Conservation (phyloP, 2,888 invertebrate genomes). For the Limenitis camilla region DNA sequence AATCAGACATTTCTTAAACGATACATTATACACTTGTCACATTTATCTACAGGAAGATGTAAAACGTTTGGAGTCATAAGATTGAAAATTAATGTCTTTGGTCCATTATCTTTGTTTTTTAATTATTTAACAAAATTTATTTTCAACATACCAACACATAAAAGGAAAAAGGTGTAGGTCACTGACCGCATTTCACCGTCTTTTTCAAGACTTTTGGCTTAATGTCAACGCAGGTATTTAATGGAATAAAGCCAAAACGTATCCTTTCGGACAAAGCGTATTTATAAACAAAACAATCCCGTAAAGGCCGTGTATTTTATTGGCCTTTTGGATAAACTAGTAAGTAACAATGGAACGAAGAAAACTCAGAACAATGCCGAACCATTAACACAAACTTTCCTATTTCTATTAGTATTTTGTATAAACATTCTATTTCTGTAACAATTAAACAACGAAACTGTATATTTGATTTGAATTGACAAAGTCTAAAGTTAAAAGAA, state of each 20-base stretch:
- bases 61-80: neutral
- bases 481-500: no score
- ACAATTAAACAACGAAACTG: no score
- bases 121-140: conserved; percentile 1
- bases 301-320: no score
- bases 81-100: neutral
- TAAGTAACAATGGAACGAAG: no score
- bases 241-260: conserved; percentile 25
- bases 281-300: neutral
- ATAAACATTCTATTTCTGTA: no score
- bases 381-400: no score
- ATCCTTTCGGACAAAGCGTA: conserved; percentile 18
- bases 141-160: neutral
- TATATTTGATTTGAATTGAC: no score
- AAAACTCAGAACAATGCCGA: no score
- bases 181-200: conserved; percentile 36
- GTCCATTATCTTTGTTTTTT: neutral
- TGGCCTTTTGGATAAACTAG: no score
- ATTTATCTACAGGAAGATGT: neutral
- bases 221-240: conserved; percentile 39
- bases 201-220: conserved; percentile 42
- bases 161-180: conserved; percentile 28
- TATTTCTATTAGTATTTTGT: no score
- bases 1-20: no score
- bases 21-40: neutral